Evolutionary conservation across 2,888 invertebrate species (phyloP).

Genomic region (Lutraria lutraria): DNA sequence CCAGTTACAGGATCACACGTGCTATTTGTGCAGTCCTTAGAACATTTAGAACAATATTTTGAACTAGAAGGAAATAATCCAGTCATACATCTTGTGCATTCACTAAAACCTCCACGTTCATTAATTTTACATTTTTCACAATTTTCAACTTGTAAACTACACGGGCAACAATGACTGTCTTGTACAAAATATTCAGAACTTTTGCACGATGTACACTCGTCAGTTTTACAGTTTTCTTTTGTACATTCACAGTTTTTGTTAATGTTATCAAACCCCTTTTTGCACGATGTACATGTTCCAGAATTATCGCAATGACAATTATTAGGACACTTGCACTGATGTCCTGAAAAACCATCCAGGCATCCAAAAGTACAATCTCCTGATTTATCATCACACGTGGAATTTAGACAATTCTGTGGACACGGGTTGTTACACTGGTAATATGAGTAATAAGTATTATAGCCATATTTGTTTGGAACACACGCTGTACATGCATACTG

Average conservation of each 20-base stretch:
- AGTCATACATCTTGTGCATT: background rate
- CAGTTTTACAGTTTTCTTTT: background rate
- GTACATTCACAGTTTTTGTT: background rate
- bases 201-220: background rate
- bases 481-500: background rate
- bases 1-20: background rate
- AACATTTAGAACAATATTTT: background rate
- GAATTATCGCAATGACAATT: background rate
- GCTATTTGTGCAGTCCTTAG: background rate
- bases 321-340: background rate
- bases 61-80: background rate
- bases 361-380: constrained; percentile 8
- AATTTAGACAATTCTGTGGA: background rate
- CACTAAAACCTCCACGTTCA: background rate
- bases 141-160: background rate
- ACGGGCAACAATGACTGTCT: background rate
- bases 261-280: background rate
- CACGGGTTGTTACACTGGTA: background rate
- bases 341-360: background rate
- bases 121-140: background rate
- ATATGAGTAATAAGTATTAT: background rate
- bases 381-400: background rate
- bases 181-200: background rate
- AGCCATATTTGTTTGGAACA: background rate
- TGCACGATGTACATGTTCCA: background rate